Conservation (phyloP, 2,888 invertebrate genomes). For the Metallyticus violacea region DNA sequence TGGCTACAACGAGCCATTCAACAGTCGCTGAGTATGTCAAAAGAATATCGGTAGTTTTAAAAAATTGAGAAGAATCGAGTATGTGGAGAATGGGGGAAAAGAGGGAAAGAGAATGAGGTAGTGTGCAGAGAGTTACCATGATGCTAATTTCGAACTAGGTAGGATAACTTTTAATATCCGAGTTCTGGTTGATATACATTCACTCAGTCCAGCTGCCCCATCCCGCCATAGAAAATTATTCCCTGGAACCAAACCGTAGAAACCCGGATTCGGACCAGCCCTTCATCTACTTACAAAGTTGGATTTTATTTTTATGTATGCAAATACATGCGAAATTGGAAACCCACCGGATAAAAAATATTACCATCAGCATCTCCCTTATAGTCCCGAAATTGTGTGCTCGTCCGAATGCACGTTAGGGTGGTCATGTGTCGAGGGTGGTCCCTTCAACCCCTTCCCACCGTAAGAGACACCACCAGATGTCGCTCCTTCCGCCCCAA, state of each 20-base stretch:
- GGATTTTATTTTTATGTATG: conserved; percentile 11
- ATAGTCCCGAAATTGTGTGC: background rate
- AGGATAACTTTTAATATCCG: background rate
- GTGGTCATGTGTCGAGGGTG: background rate
- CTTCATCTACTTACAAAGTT: conserved; percentile 7
- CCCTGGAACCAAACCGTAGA: background rate
- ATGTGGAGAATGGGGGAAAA: too few species aligned
- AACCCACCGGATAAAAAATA: background rate
- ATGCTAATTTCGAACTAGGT: background rate
- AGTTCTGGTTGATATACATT: background rate
- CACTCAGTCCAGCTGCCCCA: background rate
- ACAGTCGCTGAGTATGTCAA: too few species aligned
- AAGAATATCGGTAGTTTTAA: too few species aligned
- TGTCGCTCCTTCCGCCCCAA: conserved; percentile 4
- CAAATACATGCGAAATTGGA: conserved; percentile 1
- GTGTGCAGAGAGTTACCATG: background rate
- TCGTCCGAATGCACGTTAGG: background rate
- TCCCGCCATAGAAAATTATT: too few species aligned
- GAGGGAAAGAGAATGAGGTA: too few species aligned
- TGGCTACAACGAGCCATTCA: too few species aligned
- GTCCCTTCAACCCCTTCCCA: background rate
- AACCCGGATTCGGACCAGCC: background rate
- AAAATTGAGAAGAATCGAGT: too few species aligned
- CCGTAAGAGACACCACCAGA: too few species aligned
- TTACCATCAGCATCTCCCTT: background rate